A percentile compares a stretch with the other conserved stretches of the same genome.
Evolutionary conservation across 2,113 vertebrate genomes (phyloP).

Genomic region (Psephotus haematonotus): DNA sequence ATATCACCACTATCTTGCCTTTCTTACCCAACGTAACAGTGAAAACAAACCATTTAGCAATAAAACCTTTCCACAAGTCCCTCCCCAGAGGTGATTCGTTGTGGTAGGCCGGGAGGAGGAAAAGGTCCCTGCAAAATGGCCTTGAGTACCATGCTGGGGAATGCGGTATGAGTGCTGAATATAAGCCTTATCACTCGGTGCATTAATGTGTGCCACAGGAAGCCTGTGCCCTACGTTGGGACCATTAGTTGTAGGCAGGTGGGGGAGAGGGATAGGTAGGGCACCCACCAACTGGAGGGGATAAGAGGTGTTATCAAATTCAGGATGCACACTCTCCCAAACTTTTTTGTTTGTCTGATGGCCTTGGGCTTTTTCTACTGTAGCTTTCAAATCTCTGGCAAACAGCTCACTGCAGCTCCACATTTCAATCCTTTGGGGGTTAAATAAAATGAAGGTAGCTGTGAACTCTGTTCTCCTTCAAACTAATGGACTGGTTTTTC

Average conservation of each 20-base stretch:
- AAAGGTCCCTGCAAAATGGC: background rate
- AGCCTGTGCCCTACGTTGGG: rapidly evolving
- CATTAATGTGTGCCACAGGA: rapidly evolving
- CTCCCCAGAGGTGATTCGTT: rapidly evolving
- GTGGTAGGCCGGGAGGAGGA: background rate
- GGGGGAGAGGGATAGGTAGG: background rate
- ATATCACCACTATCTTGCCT: rapidly evolving
- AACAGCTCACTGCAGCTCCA: conserved; percentile 63
- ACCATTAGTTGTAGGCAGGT: background rate
- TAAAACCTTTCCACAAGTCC: rapidly evolving
- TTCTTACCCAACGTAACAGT: rapidly evolving
- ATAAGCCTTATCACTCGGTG: rapidly evolving
- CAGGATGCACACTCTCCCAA: conserved; percentile 44
- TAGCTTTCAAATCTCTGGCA: conserved; percentile 69
- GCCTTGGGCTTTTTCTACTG: conserved; percentile 68
- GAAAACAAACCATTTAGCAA: background rate
- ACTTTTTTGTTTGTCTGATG: conserved; percentile 69
- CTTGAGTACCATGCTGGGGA: background rate
- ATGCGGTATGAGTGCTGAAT: rapidly evolving
- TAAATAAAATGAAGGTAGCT: conserved; percentile 78
- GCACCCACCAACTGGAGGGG: background rate
- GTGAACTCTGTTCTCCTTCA: conserved; percentile 79
- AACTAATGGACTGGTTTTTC: conserved; percentile 72
- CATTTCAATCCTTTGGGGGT: conserved; percentile 74
- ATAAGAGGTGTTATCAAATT: background rate